Evolutionary conservation across 2,888 invertebrate genomes (phyloP).

Genomic region (Mythimna lalbum): DNA sequence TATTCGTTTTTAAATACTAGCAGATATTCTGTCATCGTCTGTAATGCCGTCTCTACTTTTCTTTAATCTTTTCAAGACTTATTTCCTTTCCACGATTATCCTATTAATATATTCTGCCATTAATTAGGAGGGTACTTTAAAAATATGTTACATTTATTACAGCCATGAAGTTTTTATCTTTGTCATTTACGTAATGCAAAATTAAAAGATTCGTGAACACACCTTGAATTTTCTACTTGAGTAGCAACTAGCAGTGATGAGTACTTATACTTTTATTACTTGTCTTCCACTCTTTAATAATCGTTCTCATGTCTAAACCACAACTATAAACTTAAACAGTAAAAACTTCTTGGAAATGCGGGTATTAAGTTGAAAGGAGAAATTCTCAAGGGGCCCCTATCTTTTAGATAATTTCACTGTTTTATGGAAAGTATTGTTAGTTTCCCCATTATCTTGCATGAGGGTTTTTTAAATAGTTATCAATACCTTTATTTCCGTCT

Average conservation of each 20-base stretch:
- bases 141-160: slow-evolving; percentile 21
- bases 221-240: slow-evolving; percentile 7
- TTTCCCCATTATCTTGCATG: slow-evolving; percentile 70
- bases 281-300: slow-evolving; percentile 22
- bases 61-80: neutral
- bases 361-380: slow-evolving; percentile 62
- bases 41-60: slow-evolving; percentile 1
- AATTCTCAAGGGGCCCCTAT: slow-evolving; percentile 77
- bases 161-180: slow-evolving; percentile 19
- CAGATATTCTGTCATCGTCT: slow-evolving; percentile 3
- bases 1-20: slow-evolving; percentile 12
- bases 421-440: slow-evolving; percentile 72
- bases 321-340: slow-evolving; percentile 59
- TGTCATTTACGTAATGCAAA: slow-evolving; percentile 4
- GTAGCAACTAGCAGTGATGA: slow-evolving; percentile 9
- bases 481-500: slow-evolving; percentile 64
- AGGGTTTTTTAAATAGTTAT: slow-evolving; percentile 77
- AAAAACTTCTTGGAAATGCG: slow-evolving; percentile 72
- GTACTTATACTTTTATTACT: slow-evolving; percentile 12
- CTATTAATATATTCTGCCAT: slow-evolving; percentile 21
- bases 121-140: slow-evolving; percentile 1
- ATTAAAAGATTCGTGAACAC: slow-evolving; percentile 10
- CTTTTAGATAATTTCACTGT: slow-evolving; percentile 75
- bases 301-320: slow-evolving; percentile 52
- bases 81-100: slow-evolving; percentile 18